Base-by-base conservation (phyloP, 2,113 vertebrate genomes). In the Pterophyllum scalare region DNA sequence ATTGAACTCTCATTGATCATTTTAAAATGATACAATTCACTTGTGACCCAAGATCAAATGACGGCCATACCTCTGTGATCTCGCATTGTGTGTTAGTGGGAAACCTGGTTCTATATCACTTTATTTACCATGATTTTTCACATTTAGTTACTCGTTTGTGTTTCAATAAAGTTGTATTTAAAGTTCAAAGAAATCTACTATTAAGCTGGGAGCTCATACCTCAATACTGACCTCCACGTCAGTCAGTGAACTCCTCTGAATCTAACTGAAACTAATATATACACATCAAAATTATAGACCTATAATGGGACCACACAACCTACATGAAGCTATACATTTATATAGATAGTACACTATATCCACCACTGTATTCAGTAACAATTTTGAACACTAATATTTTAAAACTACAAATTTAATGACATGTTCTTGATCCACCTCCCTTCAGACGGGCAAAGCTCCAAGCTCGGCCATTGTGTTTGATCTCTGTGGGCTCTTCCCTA, bases 381-480 rank as follows among this genome's bases (percentile, higher is more conserved):
- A 74, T 60, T 8, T 52, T 35, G 17, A 60, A 19, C 6, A 24
- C 28, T 33, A n/a, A 24, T 8, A 9, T 46, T n/a, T 24, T 12
- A 2, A 65, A 72, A 70, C 2, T n/a, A 59, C 49, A 54, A 20
- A 54, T 10, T 8, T n/a, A 54, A 54, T 12, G 0, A 54, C 67
- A 33, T 33, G 33, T 28, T 79, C 15, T 28, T 13, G 5, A 40
- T 35, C 46, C 46, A 60, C 60, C 33, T 59, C 64, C 49, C 82
- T 80, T 82, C 80, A 77, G 79, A 88, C 0, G 7, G 78, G 77
- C 26, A 20, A 1, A 76, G 77, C 59, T 54, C 77, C 81, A 83
- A 12, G 52, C 52, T 19, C 61, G 84, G 60, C 59, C 59, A 15
- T 11, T 49, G n/a, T n/a, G 77, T 94, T 87, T 93, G 87, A 91